Evolutionary conservation across 2,797 vertebrate genomes (phyloP).

Genomic region (Odontamblyopus rebecca): DNA sequence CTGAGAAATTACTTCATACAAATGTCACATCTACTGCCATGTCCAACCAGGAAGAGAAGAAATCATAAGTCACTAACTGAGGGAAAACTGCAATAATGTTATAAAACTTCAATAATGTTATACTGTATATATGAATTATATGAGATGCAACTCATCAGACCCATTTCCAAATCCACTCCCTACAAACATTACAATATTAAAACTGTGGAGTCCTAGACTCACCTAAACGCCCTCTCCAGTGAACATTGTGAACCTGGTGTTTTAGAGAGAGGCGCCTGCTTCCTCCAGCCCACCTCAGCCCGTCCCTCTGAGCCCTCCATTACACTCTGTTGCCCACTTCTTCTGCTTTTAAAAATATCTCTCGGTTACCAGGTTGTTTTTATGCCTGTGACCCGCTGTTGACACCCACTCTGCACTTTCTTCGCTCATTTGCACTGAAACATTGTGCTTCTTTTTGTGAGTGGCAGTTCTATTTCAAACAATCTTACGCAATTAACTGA

Average conservation of each 20-base stretch:
- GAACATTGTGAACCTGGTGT: not conserved
- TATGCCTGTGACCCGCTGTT: not conserved
- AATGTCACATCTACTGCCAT: too few relatives aligned
- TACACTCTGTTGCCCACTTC: not conserved
- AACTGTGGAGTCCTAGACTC: not conserved
- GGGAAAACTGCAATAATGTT: too few relatives aligned
- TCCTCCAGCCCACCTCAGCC: not conserved
- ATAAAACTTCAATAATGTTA: too few relatives aligned
- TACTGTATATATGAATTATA: not conserved
- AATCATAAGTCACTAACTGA: too few relatives aligned
- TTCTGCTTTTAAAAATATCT: not conserved
- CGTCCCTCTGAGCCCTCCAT: not conserved
- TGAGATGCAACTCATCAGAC: not conserved
- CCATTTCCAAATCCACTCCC: not conserved
- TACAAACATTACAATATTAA: not conserved
- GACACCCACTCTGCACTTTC: constrained; percentile 3
- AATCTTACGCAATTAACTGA: constrained; percentile 1
- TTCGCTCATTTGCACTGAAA: not conserved
- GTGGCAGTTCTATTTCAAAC: constrained; percentile 2
- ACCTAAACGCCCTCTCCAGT: not conserved
- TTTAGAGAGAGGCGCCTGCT: not conserved
- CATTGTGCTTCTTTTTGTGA: not conserved
- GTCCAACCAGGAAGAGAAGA: too few relatives aligned
- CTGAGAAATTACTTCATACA: too few relatives aligned
- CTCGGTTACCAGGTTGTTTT: not conserved